Evolutionary conservation across 2,797 vertebrate genomes (phyloP).

Genomic region (Enteromius anoplus): DNA sequence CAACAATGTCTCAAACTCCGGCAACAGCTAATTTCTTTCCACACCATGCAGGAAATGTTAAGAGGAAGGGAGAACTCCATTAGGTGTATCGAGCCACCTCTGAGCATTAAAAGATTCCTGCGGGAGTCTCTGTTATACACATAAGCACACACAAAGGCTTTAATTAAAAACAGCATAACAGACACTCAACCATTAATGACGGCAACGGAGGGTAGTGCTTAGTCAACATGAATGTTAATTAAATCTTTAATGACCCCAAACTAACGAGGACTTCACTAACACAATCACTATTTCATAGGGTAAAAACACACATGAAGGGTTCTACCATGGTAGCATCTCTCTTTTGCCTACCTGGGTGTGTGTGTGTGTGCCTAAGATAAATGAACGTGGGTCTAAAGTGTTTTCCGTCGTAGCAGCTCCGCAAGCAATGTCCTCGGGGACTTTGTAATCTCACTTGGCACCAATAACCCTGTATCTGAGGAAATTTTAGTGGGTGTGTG

Average conservation of each 20-base stretch:
- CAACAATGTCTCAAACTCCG: constrained; percentile 1
- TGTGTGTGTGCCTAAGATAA: constrained; percentile 9
- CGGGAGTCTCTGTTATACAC: constrained; percentile 1
- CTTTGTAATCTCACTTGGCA: constrained; percentile 40
- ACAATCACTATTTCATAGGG: constrained; percentile 25
- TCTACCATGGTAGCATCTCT: background rate
- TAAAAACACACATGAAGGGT: constrained; percentile 1
- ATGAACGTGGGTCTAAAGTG: constrained; percentile 17
- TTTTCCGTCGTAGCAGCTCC: constrained; percentile 3
- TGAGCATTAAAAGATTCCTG: constrained; percentile 7
- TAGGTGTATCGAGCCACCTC: background rate
- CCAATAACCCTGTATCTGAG: constrained; percentile 41
- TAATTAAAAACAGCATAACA: constrained; percentile 37
- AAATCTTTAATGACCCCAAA: constrained; percentile 42
- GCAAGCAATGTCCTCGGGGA: constrained; percentile 13
- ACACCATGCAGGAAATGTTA: background rate
- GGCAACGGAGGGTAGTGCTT: constrained; percentile 14
- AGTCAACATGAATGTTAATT: constrained; percentile 45
- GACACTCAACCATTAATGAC: constrained; percentile 20
- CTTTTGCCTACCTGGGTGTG: background rate
- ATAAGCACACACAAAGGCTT: constrained; percentile 23
- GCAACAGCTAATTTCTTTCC: background rate
- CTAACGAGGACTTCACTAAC: constrained; percentile 35
- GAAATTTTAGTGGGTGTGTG: constrained; percentile 23
- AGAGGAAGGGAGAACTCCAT: constrained; percentile 2